Evolutionary conservation across 2,797 vertebrate species (phyloP).

Genomic region (Ctenosaura bakeri): DNA sequence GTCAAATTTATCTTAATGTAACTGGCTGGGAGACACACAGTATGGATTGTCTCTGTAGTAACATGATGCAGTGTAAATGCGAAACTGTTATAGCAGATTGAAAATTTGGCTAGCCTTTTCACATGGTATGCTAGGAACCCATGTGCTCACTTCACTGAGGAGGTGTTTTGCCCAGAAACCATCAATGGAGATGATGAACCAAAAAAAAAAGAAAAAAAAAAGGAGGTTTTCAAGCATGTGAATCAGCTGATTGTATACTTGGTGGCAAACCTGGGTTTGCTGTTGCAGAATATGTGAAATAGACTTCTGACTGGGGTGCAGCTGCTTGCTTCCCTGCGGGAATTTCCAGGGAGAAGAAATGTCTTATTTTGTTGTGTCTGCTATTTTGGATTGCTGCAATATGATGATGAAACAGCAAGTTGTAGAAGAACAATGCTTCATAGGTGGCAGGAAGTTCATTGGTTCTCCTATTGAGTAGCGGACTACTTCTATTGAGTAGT

Average conservation of each 20-base stretch:
- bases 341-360: background rate
- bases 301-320: background rate
- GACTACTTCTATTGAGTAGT: too few species aligned
- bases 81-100: background rate
- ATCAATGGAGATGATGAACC: background rate
- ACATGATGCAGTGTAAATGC: background rate
- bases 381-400: accelerated
- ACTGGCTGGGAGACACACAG: constrained; percentile 38
- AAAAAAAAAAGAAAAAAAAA: background rate
- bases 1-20: constrained; percentile 55
- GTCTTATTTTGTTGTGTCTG: background rate
- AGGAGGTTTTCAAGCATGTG: background rate
- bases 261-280: background rate
- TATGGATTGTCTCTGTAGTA: constrained; percentile 45
- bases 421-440: background rate
- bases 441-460: background rate
- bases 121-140: background rate
- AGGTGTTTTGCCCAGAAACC: background rate
- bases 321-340: background rate
- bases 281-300: background rate
- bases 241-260: background rate
- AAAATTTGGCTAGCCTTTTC: background rate
- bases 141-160: background rate
- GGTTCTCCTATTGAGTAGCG: background rate
- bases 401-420: background rate